Base-by-base conservation (phyloP, 2,888 invertebrate species). In the Heliconius hortense region DNA sequence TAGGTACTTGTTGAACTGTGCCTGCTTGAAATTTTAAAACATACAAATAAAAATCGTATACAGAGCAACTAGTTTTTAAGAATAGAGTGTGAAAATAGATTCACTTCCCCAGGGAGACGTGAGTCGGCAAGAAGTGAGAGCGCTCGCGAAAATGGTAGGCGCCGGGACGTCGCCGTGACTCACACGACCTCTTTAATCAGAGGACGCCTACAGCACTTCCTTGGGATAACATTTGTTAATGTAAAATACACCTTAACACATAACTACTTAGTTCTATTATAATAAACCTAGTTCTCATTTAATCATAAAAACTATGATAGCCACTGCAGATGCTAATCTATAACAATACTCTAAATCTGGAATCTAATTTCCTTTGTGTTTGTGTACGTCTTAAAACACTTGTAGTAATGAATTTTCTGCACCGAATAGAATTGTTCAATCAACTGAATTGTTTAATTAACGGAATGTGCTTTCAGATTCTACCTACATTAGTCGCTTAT, bases 131-230 rank as follows among this genome's bases (percentile, higher is more conserved):
- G 82, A 82, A 79, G 84, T 83, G 83, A 84, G 81, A 84, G 84
- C 79, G 80, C 78, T 79, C 78, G 83, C 82, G 81, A 81, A 85
- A 81, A 83, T 84, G 82, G 79, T 83, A 83, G 90, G 90, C 91
- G 91, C 91, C 91, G 86, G 84, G 85, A 84, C 84, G 90, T 83
- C 90, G 90, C 81, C 88, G 82, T 91, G 91, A 91, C 85, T 91
- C 91, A 91, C 83, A 79, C 84, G 90, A 84, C 90, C 91, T 88
- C 88, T 83, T 90, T 91, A 86, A 84, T 81, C 79, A 82, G 82
- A 83, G 83, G 83, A 80, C 82, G 81, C 80, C 81, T 80, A 80
- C 81, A 78, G 79, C 81, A 80, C 81, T 82, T 82, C 80, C 82
- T 82, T 79, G 80, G 81, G 81, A 83, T 79, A 80, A 78, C 81